These are phyloP conservation scores for Brienomyrus longianalis DNA, from an alignment of 2,113 vertebrate genomes.

Conservation along the genomic window DNA sequence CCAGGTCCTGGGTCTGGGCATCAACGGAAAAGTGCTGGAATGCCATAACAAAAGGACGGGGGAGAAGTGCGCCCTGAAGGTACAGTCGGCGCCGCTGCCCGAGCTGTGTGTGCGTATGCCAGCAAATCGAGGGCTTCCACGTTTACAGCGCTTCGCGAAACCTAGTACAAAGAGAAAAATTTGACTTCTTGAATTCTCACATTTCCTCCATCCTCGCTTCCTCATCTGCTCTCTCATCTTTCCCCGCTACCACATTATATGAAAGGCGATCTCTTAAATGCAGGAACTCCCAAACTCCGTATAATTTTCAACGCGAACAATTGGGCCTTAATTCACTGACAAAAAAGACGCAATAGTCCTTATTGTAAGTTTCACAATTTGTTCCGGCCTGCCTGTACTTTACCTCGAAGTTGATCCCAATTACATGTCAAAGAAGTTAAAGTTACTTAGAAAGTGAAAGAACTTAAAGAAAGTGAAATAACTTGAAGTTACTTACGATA, in stretches of 20 bases:
- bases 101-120: neutral
- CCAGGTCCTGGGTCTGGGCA: constrained; percentile 87
- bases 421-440: neutral
- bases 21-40: constrained; percentile 93
- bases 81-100: constrained; percentile 34
- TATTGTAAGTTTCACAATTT: neutral
- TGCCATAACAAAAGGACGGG: constrained; percentile 82
- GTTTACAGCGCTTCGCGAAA: neutral
- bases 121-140: neutral
- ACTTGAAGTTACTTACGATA: neutral
- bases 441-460: neutral
- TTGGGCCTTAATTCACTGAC: neutral
- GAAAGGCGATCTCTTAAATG: neutral
- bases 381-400: neutral
- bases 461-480: neutral
- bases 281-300: neutral
- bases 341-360: neutral
- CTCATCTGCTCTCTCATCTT: neutral
- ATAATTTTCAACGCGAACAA: neutral
- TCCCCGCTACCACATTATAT: neutral
- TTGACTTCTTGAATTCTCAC: neutral
- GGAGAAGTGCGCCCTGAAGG: constrained; percentile 94
- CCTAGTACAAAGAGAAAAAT: neutral
- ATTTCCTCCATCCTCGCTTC: neutral
- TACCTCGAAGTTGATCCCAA: neutral